Evolutionary conservation across 2,113 vertebrate genomes (phyloP).

Genomic region (Anoura caudifer): DNA sequence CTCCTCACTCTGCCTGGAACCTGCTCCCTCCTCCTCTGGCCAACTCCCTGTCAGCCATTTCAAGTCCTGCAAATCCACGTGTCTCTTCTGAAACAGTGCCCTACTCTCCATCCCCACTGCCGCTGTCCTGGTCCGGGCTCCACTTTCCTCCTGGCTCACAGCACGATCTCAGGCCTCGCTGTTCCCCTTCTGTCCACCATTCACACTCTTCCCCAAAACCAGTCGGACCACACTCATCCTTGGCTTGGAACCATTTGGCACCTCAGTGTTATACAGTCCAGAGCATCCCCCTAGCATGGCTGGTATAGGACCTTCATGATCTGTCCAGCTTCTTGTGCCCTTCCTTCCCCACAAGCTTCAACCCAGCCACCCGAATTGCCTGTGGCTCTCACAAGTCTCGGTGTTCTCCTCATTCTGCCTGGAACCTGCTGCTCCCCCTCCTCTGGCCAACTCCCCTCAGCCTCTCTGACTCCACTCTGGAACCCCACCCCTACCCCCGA

Average conservation of each 20-base stretch:
- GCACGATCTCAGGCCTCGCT: neutral
- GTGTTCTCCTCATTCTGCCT: neutral
- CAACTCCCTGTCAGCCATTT: too few relatives aligned
- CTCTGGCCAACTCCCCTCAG: neutral
- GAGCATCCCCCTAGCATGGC: neutral
- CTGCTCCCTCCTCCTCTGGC: neutral
- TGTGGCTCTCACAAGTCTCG: neutral
- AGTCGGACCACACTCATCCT: neutral
- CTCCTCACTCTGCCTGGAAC: neutral
- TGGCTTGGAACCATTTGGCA: neutral
- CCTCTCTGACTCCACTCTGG: neutral
- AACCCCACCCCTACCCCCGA: neutral
- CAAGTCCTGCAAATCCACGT: neutral
- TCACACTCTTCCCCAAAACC: neutral
- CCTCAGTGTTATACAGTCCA: neutral
- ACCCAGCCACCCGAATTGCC: neutral
- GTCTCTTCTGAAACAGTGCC: neutral
- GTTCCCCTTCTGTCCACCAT: neutral
- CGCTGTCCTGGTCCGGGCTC: neutral
- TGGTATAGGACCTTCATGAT: neutral
- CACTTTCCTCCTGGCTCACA: neutral
- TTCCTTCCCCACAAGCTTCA: neutral
- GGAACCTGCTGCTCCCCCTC: neutral
- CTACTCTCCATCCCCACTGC: neutral
- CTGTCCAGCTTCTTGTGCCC: neutral